Conservation (phyloP, 2,888 invertebrate genomes). For the Tachina grossa region DNA sequence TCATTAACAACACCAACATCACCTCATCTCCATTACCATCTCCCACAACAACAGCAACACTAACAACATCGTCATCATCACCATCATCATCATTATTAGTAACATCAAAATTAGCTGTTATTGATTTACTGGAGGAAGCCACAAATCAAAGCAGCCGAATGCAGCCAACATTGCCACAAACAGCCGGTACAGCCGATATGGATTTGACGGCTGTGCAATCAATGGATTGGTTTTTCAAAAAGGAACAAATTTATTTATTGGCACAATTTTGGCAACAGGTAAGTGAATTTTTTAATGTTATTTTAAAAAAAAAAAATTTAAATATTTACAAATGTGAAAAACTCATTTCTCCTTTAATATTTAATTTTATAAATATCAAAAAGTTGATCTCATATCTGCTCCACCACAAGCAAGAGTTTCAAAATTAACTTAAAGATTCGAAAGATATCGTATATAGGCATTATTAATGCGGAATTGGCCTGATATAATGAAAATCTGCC, state of each 20-base stretch:
- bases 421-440: no score
- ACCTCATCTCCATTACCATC: constrained; percentile 45
- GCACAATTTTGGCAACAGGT: constrained; percentile 99
- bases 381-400: no score
- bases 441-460: no score
- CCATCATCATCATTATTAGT: constrained; percentile 16
- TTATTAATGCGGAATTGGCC: no score
- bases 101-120: constrained; percentile 58
- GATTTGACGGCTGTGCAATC: constrained; percentile 97
- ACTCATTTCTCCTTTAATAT: no score
- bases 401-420: no score
- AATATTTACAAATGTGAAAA: no score
- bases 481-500: no score
- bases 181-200: constrained; percentile 90
- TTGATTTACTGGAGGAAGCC: constrained; percentile 66
- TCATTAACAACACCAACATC: constrained; percentile 36
- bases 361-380: no score
- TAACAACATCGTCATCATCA: constrained; percentile 27
- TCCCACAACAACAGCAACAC: constrained; percentile 41
- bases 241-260: constrained; percentile 95
- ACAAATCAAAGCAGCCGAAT: constrained; percentile 83
- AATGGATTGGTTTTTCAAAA: constrained; percentile 98
- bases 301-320: background rate
- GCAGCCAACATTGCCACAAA: constrained; percentile 91
- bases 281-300: constrained; percentile 81